Conservation (phyloP, 2,113 vertebrate genomes). For the Python bivittatus region DNA sequence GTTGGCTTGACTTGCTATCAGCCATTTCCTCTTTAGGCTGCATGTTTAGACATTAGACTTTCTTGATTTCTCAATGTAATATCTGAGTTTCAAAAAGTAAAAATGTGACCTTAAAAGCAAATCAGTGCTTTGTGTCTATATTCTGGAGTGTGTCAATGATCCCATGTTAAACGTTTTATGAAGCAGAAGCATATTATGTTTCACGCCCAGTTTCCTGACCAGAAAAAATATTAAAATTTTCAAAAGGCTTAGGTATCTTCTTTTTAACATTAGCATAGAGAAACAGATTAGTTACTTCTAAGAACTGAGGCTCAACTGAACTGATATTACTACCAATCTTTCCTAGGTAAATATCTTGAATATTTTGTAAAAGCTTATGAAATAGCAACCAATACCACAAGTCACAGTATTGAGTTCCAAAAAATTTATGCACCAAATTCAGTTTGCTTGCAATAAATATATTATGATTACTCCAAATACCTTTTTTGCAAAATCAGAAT, state of each 20-base stretch:
- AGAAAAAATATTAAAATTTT: not conserved
- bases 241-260: not conserved
- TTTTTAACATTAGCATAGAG: not conserved
- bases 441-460: too few species aligned
- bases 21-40: not conserved
- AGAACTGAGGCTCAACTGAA: not conserved
- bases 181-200: not conserved
- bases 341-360: not conserved
- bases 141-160: not conserved
- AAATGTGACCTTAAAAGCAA: not conserved
- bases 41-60: not conserved
- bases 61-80: not conserved
- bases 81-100: not conserved
- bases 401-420: not conserved
- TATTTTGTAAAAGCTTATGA: not conserved
- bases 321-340: not conserved
- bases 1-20: not conserved
- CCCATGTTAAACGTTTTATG: not conserved
- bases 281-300: not conserved
- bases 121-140: not conserved
- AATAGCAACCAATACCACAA: not conserved
- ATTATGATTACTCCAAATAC: too few species aligned
- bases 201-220: not conserved
- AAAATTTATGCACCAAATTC: not conserved
- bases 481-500: not conserved